A percentile compares a stretch with the other conserved stretches of the same genome.
Conservation (phyloP, 1,140 invertebrate genomes). For the Pseudomyrmex pallidus region DNA sequence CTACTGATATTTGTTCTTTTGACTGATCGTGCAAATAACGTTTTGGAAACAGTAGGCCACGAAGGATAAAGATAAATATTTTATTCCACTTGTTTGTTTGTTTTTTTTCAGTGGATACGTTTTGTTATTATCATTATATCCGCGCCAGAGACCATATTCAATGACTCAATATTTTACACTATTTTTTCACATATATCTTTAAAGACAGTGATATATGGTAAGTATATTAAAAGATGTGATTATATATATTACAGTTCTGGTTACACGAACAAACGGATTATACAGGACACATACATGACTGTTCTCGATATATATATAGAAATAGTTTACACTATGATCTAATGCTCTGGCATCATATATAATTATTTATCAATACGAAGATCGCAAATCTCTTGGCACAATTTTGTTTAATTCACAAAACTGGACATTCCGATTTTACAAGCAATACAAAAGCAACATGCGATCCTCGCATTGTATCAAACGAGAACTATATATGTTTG, state of each 20-base stretch:
- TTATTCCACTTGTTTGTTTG: background rate
- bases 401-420: conserved; percentile 56
- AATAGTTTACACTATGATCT: conserved; percentile 55
- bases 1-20: background rate
- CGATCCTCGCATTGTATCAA: conserved; percentile 41
- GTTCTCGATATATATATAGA: conserved; percentile 56
- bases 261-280: conserved; percentile 64
- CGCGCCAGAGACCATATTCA: background rate
- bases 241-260: conserved; percentile 65
- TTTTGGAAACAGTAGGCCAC: conserved; percentile 2
- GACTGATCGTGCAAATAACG: background rate
- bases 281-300: conserved; percentile 41
- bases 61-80: conserved; percentile 15
- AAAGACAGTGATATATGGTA: conserved; percentile 14
- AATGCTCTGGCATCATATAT: conserved; percentile 3
- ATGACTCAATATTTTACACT: conserved; percentile 55
- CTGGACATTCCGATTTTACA: conserved; percentile 33
- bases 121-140: background rate
- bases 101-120: background rate
- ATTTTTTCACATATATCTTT: conserved; percentile 42
- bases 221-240: conserved; percentile 57
- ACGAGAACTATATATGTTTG: conserved; percentile 6
- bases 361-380: conserved; percentile 41
- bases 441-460: conserved; percentile 59
- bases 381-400: conserved; percentile 65